Evolutionary conservation across 1,140 invertebrate species (phyloP).

Genomic region (Drosophila setifemur): DNA sequence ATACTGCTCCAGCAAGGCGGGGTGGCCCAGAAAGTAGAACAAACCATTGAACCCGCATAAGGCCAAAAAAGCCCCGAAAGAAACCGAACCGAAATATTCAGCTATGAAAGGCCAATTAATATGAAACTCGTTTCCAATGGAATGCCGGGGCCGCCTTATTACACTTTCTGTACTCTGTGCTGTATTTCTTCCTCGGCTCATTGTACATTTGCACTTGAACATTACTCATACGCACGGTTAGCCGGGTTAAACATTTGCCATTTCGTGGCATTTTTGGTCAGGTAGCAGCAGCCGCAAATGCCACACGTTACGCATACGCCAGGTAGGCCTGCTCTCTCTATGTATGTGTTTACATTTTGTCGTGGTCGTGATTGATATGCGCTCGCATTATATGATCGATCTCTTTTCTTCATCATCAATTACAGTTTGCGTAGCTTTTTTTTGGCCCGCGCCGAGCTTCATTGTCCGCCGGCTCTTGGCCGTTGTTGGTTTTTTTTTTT

Average conservation of each 20-base stretch:
- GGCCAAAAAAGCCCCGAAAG: slow-evolving; percentile 40
- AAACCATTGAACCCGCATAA: slow-evolving; percentile 58
- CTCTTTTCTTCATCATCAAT: slow-evolving; percentile 80
- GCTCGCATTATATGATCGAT: slow-evolving; percentile 78
- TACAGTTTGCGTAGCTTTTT: slow-evolving; percentile 72
- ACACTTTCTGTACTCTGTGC: slow-evolving; percentile 24
- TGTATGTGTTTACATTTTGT: slow-evolving; percentile 59
- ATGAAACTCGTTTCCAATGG: slow-evolving; percentile 77
- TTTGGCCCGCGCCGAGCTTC: slow-evolving; percentile 57
- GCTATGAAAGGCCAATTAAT: slow-evolving; percentile 80
- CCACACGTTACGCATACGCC: slow-evolving; percentile 77
- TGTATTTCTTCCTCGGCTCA: slow-evolving; percentile 31
- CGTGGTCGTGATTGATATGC: slow-evolving; percentile 77
- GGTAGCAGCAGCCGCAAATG: slow-evolving; percentile 58
- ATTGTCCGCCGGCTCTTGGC: slow-evolving; percentile 53
- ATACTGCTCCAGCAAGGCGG: slow-evolving; percentile 10
- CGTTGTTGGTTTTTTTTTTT: slow-evolving; percentile 62
- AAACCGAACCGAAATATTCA: slow-evolving; percentile 61
- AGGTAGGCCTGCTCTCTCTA: slow-evolving; percentile 26
- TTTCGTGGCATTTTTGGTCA: slow-evolving; percentile 59
- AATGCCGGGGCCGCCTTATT: slow-evolving; percentile 69
- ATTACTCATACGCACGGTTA: slow-evolving; percentile 74
- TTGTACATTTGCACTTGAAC: slow-evolving; percentile 47
- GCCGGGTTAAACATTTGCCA: slow-evolving; percentile 56
- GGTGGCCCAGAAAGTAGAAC: slow-evolving; percentile 56